These are phyloP conservation scores for Tethya wilhelma DNA, from an alignment of 37 sponge, comb jelly and placozoan species.

Conservation along the genomic window DNA sequence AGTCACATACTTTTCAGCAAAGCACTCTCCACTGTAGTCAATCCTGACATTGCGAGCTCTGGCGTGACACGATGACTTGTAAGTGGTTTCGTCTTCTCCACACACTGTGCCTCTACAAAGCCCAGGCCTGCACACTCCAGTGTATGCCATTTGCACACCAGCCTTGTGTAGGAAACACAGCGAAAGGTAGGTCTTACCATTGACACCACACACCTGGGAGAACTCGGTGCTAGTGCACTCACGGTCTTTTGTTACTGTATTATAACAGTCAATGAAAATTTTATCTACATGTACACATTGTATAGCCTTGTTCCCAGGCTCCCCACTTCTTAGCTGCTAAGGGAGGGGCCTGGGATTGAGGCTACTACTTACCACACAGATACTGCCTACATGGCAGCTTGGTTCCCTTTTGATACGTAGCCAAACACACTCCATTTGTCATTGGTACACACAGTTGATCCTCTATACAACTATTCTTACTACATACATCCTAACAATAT, in stretches of 20 bases:
- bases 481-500: slow-evolving; percentile 42
- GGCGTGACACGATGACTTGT: slow-evolving; percentile 60
- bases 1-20: slow-evolving; percentile 33
- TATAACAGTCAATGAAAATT: slow-evolving; percentile 6
- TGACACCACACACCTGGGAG: slow-evolving; percentile 52
- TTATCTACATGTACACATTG: no score
- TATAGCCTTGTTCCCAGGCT: no score
- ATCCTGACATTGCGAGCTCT: slow-evolving; percentile 34
- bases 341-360: no score
- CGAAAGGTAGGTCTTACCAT: slow-evolving; percentile 55
- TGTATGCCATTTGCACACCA: slow-evolving; percentile 33
- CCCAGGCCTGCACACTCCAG: slow-evolving; percentile 34
- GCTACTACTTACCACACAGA: slow-evolving; percentile 35
- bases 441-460: slow-evolving; percentile 30
- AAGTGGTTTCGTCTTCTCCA: slow-evolving; percentile 61
- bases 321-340: neutral
- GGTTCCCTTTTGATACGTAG: slow-evolving; percentile 13
- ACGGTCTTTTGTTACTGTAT: neutral
- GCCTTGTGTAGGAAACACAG: slow-evolving; percentile 55
- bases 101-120: slow-evolving; percentile 48
- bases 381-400: slow-evolving; percentile 32
- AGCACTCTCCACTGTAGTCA: slow-evolving; percentile 55
- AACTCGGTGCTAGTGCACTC: no score
- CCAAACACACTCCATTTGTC: slow-evolving; percentile 19
- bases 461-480: neutral